Conservation (phyloP, 1,140 invertebrate genomes). For the Mesaphorura yosii region DNA sequence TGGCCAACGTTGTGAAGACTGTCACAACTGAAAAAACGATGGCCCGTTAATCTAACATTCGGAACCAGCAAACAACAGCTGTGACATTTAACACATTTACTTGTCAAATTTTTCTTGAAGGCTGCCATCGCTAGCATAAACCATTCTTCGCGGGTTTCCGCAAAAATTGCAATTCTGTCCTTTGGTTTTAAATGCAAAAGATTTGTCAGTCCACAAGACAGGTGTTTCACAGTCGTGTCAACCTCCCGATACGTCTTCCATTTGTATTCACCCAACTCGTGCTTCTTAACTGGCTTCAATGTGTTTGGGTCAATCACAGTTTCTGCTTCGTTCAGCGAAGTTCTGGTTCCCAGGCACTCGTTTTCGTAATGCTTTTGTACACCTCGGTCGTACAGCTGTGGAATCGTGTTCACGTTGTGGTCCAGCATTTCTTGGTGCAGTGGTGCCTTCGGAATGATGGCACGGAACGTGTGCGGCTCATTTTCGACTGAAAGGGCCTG, state of each 20-base stretch:
- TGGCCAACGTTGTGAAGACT: conserved; percentile 89
- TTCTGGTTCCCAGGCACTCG: conserved; percentile 74
- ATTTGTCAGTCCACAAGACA: conserved; percentile 64
- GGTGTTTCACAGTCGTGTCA: conserved; percentile 55
- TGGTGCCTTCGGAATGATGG: conserved; percentile 50
- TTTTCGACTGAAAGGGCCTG: conserved; percentile 47
- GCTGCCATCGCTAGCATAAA: conserved; percentile 87
- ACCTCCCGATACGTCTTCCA: conserved; percentile 82
- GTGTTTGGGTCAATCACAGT: conserved; percentile 73
- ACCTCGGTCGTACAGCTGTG: conserved; percentile 68
- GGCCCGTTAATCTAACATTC: too few relatives aligned
- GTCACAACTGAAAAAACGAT: conserved; percentile 61
- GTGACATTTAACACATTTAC: too few relatives aligned
- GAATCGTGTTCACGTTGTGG: conserved; percentile 70
- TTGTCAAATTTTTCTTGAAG: conserved; percentile 80
- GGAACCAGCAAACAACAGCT: too few relatives aligned
- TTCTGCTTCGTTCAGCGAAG: conserved; percentile 82
- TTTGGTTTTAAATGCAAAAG: conserved; percentile 43
- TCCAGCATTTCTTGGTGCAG: conserved; percentile 57
- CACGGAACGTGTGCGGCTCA: conserved; percentile 53
- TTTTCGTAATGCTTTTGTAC: conserved; percentile 55
- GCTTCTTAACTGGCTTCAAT: conserved; percentile 91
- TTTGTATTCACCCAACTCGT: conserved; percentile 82
- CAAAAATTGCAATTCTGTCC: conserved; percentile 83
- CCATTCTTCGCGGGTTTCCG: conserved; percentile 95